These are phyloP conservation scores for Gortyna flavago DNA, from an alignment of 2,888 invertebrate genomes.

Conservation along the genomic window DNA sequence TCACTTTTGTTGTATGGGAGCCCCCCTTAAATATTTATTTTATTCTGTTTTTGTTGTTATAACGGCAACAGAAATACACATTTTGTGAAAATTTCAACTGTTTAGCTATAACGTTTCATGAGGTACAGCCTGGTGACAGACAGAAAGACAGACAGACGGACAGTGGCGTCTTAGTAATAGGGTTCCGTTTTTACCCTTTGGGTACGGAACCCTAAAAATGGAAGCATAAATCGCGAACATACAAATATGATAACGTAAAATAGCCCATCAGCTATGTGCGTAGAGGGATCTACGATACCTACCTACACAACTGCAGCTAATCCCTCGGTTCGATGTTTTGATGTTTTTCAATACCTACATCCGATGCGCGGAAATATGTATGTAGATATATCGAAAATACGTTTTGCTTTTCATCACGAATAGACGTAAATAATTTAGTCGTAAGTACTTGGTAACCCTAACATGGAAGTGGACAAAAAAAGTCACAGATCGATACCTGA, in stretches of 20 bases:
- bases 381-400: constrained; percentile 40
- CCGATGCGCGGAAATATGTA: constrained; percentile 29
- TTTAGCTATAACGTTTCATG: no score
- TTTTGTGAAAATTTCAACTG: no score
- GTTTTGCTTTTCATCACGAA: constrained; percentile 36
- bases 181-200: no score
- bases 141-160: no score
- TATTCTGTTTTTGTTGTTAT: no score
- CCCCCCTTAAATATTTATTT: no score
- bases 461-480: background rate
- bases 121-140: no score
- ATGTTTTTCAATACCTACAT: constrained; percentile 49
- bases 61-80: no score
- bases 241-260: background rate
- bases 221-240: background rate
- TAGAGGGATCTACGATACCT: background rate
- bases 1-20: no score
- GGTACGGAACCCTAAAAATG: no score
- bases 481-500: background rate
- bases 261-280: background rate
- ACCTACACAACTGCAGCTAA: constrained; percentile 18
- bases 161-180: no score
- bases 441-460: background rate
- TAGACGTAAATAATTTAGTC: constrained; percentile 34
- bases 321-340: constrained; percentile 20